A percentile compares a stretch with the other conserved stretches of the same genome.
Conservation (phyloP, 1,140 invertebrate species). For the Aphelenchoides avenae region DNA sequence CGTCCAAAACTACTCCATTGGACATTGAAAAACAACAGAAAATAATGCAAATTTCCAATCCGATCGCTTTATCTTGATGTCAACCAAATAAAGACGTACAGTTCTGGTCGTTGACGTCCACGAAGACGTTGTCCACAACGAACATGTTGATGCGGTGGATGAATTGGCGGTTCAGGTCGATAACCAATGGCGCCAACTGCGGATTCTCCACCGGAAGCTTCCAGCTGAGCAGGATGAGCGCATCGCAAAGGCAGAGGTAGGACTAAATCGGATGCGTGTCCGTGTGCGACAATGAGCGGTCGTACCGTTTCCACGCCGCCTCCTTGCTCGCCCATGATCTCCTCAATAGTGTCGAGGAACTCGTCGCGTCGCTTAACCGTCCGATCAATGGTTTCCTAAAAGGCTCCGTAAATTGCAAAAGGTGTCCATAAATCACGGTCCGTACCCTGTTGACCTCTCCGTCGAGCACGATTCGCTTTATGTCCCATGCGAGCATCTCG, state of each 20-base stretch:
- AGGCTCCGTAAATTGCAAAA: too few species aligned
- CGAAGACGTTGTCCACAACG: slow-evolving; percentile 77
- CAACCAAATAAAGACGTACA: slow-evolving; percentile 61
- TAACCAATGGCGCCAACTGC: slow-evolving; percentile 27
- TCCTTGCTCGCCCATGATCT: slow-evolving; percentile 66
- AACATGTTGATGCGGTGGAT: slow-evolving; percentile 34
- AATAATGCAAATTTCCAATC: background rate
- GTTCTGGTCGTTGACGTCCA: slow-evolving; percentile 69
- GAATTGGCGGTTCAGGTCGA: slow-evolving; percentile 30
- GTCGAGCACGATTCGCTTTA: slow-evolving; percentile 9
- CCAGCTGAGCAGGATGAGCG: slow-evolving; percentile 87
- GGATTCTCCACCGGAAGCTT: slow-evolving; percentile 68
- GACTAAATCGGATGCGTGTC: slow-evolving; percentile 66
- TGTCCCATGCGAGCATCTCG: slow-evolving; percentile 26
- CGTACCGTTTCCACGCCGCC: slow-evolving; percentile 16
- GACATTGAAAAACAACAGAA: slow-evolving; percentile 7
- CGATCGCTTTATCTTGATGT: slow-evolving; percentile 19
- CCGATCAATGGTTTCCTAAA: slow-evolving; percentile 58
- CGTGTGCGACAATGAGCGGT: slow-evolving; percentile 11
- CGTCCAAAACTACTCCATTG: slow-evolving; percentile 23
- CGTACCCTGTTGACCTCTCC: slow-evolving; percentile 24
- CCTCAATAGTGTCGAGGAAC: too few species aligned
- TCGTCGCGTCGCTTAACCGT: slow-evolving; percentile 69
- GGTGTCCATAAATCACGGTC: slow-evolving; percentile 8
- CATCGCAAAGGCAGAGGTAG: slow-evolving; percentile 87